Conservation (phyloP, 2,113 vertebrate species). For the Lepidothrix coronata region DNA sequence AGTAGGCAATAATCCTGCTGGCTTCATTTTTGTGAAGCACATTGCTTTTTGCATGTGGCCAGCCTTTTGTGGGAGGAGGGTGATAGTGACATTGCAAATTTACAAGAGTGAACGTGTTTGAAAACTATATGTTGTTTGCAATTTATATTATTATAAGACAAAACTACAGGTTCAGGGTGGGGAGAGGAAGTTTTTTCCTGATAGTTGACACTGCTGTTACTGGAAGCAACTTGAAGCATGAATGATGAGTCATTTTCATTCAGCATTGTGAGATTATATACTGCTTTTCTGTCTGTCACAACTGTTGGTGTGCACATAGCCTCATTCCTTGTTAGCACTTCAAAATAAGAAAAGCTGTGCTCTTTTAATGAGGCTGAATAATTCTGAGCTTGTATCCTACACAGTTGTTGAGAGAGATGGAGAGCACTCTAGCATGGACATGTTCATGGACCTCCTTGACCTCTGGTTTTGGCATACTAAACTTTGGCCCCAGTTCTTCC, state of each 20-base stretch:
- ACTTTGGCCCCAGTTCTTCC: not conserved
- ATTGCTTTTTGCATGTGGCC: not conserved
- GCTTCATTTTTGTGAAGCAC: not conserved
- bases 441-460: not conserved
- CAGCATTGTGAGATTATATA: not conserved
- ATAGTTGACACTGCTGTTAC: not conserved
- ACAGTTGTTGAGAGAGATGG: not conserved
- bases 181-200: not conserved
- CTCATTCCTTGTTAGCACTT: not conserved
- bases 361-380: not conserved
- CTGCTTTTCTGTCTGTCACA: not conserved
- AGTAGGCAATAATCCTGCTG: not conserved
- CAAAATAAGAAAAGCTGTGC: not conserved
- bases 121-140: not conserved
- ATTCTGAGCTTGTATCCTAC: not conserved
- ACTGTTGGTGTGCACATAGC: not conserved
- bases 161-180: rapidly evolving
- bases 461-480: not conserved
- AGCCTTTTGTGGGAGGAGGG: not conserved
- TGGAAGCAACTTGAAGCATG: not conserved
- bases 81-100: not conserved
- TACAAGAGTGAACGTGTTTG: not conserved
- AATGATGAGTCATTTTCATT: not conserved
- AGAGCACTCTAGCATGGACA: not conserved
- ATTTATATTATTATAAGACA: not conserved